These are phyloP conservation scores for Oostethus manadensis DNA, from an alignment of 2,113 vertebrate genomes.

Conservation along the genomic window DNA sequence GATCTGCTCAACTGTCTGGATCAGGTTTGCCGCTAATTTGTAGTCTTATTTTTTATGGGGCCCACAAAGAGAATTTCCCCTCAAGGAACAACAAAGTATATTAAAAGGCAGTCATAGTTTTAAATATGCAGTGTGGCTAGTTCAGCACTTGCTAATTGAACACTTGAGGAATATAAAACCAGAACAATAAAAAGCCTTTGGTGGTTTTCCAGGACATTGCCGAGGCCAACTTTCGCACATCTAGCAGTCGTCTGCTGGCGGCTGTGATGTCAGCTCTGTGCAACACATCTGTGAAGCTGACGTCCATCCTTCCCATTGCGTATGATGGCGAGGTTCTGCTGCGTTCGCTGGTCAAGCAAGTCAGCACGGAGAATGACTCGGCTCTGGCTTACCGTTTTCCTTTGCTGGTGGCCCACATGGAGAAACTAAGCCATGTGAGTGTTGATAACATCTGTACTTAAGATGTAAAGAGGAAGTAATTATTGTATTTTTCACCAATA, in stretches of 20 bases:
- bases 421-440: constrained; percentile 94
- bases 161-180: neutral
- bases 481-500: constrained; percentile 33
- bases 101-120: no score
- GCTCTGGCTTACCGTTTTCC: constrained; percentile 93
- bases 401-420: constrained; percentile 94
- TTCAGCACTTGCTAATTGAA: neutral
- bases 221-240: constrained; percentile 96
- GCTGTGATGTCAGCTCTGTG: constrained; percentile 98
- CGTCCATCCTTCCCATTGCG: constrained; percentile 95
- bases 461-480: neutral
- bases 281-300: constrained; percentile 93
- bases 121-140: no score
- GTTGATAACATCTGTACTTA: neutral
- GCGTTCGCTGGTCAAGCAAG: constrained; percentile 91
- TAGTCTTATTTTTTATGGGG: neutral
- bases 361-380: constrained; percentile 97
- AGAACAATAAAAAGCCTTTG: neutral
- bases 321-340: constrained; percentile 92
- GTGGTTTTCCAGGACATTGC: constrained; percentile 84
- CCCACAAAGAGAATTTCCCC: no score
- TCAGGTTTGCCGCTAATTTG: constrained; percentile 73
- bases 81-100: no score
- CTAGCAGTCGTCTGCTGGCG: constrained; percentile 91
- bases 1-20: constrained; percentile 96